A percentile compares a stretch with the other conserved stretches of the same genome.
These are phyloP conservation scores for Drosophila grimshawi DNA, from an alignment of 1,140 invertebrate species.

Conservation along the genomic window DNA sequence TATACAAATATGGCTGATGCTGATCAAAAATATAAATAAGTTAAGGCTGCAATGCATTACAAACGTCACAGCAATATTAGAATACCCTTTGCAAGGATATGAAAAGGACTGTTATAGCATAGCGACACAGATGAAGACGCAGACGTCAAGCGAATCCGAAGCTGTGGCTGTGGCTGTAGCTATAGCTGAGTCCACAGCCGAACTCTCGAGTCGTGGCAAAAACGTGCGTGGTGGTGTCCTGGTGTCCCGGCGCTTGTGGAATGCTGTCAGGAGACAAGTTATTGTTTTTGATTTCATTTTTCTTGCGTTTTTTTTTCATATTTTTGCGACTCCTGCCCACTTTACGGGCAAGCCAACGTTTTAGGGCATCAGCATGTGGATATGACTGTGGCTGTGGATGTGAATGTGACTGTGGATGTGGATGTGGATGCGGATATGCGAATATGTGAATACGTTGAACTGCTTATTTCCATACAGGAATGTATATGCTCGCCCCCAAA, in stretches of 20 bases:
- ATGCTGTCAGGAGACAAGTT: conserved; percentile 82
- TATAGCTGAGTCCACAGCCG: conserved; percentile 8
- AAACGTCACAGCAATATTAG: no score
- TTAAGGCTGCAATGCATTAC: no score
- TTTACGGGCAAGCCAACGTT: conserved; percentile 44
- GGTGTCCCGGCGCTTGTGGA: conserved; percentile 62
- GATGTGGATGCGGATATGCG: conserved; percentile 9
- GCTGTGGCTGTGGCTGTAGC: conserved; percentile 16
- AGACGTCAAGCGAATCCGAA: conserved; percentile 72
- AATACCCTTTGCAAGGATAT: no score
- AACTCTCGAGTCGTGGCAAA: conserved; percentile 14
- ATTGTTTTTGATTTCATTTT: conserved; percentile 83
- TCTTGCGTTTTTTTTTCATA: conserved; percentile 55
- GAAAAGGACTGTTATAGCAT: conserved; percentile 39
- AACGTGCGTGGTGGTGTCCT: conserved; percentile 61
- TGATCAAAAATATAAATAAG: no score
- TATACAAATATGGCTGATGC: no score
- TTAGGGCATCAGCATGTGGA: conserved; percentile 26
- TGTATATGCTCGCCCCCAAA: conserved; percentile 36
- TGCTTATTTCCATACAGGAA: conserved; percentile 75
- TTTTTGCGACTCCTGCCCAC: conserved; percentile 35
- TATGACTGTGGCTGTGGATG: conserved; percentile 1
- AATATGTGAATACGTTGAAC: conserved; percentile 47
- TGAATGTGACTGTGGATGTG: conserved; percentile 11
- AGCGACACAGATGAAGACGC: conserved; percentile 57